Evolutionary conservation across 2,113 vertebrate genomes (phyloP).

Genomic region (Anoplopoma fimbria): DNA sequence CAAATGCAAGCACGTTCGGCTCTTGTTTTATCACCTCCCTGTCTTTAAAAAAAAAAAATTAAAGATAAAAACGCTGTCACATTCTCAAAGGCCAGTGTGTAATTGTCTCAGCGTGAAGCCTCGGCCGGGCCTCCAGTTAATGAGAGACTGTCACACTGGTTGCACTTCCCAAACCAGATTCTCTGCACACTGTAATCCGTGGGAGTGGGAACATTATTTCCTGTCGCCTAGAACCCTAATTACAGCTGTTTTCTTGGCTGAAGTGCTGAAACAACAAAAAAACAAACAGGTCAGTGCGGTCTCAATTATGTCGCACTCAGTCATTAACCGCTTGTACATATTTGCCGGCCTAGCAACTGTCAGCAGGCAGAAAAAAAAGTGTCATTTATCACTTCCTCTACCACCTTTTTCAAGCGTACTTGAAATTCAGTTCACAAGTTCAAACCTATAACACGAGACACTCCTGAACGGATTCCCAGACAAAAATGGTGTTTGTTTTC

Average conservation of each 20-base stretch:
- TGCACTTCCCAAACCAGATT: conserved; percentile 50
- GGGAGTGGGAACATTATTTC: conserved; percentile 54
- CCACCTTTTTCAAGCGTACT: neutral
- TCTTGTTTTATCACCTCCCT: conserved; percentile 27
- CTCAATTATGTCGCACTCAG: conserved; percentile 18
- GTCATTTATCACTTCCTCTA: neutral
- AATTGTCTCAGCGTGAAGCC: conserved; percentile 60
- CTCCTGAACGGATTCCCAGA: neutral
- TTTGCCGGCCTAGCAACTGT: neutral
- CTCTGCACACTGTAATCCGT: conserved; percentile 64
- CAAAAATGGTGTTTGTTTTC: conserved; percentile 32
- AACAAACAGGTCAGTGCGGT: conserved; percentile 47
- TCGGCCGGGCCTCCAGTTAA: conserved; percentile 61
- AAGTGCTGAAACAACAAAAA: conserved; percentile 47
- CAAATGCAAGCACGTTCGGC: neutral
- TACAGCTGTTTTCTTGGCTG: conserved; percentile 45
- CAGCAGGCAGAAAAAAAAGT: neutral
- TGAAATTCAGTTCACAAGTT: neutral
- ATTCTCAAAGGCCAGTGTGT: conserved; percentile 49
- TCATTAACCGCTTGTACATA: neutral
- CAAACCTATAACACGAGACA: neutral
- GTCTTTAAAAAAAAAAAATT: conserved; percentile 7
- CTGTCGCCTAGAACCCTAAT: conserved; percentile 44
- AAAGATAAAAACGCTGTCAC: conserved; percentile 45
- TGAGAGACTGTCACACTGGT: conserved; percentile 67